Conservation (phyloP, 2,888 invertebrate species). For the Tineola bisselliella region DNA sequence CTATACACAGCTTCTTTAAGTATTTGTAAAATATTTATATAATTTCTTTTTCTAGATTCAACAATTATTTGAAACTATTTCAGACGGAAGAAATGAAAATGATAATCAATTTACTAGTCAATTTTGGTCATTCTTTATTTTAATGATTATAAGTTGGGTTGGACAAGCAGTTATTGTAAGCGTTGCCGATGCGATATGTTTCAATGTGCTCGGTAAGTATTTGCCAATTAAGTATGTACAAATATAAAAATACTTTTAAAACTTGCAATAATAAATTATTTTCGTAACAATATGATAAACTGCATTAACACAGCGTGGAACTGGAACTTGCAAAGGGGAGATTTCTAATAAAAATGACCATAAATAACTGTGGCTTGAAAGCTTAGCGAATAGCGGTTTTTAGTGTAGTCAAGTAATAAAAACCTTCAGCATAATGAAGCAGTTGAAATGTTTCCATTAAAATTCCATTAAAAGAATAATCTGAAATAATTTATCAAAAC, state of each 20-base stretch:
- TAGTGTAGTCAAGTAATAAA: not conserved
- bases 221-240: not conserved
- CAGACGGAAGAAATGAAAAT: conserved; percentile 37
- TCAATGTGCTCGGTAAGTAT: conserved; percentile 77
- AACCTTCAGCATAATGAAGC: not conserved
- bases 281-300: too few relatives aligned
- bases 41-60: not conserved
- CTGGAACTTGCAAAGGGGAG: too few relatives aligned
- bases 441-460: too few relatives aligned
- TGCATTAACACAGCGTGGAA: too few relatives aligned
- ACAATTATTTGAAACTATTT: conserved; percentile 42
- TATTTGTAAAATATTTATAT: not conserved
- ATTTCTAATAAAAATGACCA: not conserved
- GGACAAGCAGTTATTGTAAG: conserved; percentile 89
- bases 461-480: too few relatives aligned
- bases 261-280: too few relatives aligned
- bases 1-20: too few relatives aligned
- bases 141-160: conserved; percentile 83
- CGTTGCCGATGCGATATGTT: conserved; percentile 90
- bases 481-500: too few relatives aligned
- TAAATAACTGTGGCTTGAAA: not conserved
- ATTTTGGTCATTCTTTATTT: conserved; percentile 81
- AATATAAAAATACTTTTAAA: not conserved
- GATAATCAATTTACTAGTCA: conserved; percentile 59
- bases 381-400: not conserved